phyloP scores from a whole-genome alignment of 1,140 invertebrate species.

The Antheraea mylitta region DNA sequence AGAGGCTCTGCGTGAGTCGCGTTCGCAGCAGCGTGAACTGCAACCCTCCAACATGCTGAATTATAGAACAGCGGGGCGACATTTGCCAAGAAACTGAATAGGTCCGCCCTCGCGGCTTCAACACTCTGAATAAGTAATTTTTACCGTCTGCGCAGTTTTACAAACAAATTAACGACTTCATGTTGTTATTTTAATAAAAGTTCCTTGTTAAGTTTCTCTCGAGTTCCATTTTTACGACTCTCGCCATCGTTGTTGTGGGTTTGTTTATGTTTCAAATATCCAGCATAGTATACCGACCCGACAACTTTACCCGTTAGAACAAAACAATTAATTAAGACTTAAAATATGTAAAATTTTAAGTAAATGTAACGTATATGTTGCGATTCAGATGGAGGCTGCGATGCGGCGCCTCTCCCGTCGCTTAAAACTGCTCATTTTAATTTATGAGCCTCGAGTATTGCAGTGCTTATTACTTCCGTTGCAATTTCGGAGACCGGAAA shows the following conservation, averaged over 20 bases:
- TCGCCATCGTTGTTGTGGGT: slow-evolving; percentile 60
- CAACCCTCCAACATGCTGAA: slow-evolving; percentile 40
- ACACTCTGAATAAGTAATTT: slow-evolving; percentile 73
- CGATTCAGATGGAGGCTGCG: slow-evolving; percentile 21
- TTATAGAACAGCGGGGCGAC: slow-evolving; percentile 64
- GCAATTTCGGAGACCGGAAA: slow-evolving; percentile 65
- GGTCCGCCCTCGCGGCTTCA: slow-evolving; percentile 53
- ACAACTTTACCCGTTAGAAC: slow-evolving; percentile 8
- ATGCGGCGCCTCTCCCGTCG: slow-evolving; percentile 35
- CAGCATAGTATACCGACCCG: slow-evolving; percentile 22
- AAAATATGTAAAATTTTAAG: slow-evolving; percentile 12
- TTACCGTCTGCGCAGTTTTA: slow-evolving; percentile 75
- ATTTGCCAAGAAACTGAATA: slow-evolving; percentile 28
- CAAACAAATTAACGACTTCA: slow-evolving; percentile 76
- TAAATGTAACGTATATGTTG: slow-evolving; percentile 6
- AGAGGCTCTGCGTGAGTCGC: background rate
- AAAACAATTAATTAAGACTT: slow-evolving; percentile 13
- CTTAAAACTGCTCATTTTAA: slow-evolving; percentile 73
- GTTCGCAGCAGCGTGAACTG: background rate
- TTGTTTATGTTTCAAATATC: slow-evolving; percentile 69
- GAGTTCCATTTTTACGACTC: slow-evolving; percentile 70
- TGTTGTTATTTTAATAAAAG: slow-evolving; percentile 77
- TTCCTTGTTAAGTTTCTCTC: slow-evolving; percentile 60
- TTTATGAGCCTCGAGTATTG: slow-evolving; percentile 65
- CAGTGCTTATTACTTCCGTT: slow-evolving; percentile 70